Evolutionary conservation across 2,888 invertebrate genomes (phyloP).

Genomic region (Saturnia japonica): DNA sequence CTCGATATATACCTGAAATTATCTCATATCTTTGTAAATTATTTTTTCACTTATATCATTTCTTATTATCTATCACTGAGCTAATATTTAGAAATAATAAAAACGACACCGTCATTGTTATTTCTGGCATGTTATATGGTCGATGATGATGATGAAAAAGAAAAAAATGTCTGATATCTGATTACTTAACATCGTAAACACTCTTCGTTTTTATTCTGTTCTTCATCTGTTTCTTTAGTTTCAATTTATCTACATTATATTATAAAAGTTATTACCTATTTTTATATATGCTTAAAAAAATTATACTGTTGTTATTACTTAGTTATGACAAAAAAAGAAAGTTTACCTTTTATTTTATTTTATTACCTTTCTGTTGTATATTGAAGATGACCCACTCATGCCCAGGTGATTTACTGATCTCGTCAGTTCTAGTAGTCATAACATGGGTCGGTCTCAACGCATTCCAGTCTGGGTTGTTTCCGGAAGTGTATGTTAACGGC

Average conservation of each 20-base stretch:
- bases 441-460: conserved; percentile 48
- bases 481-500: conserved; percentile 68
- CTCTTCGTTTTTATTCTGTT: no score
- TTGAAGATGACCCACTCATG: conserved; percentile 84
- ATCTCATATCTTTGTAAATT: neutral
- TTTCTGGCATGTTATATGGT: no score
- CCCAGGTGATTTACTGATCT: conserved; percentile 45
- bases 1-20: conserved; percentile 83
- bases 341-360: no score
- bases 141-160: no score
- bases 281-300: neutral
- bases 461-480: conserved; percentile 63
- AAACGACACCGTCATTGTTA: no score
- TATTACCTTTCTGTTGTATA: conserved; percentile 80
- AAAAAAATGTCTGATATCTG: no score
- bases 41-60: neutral
- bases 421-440: conserved; percentile 44
- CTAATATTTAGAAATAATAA: no score
- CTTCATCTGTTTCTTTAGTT: no score
- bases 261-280: neutral
- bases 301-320: neutral
- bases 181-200: no score
- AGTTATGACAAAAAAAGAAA: neutral
- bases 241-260: neutral
- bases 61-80: neutral